phyloP scores from a whole-genome alignment of 2,797 vertebrate genomes.

The Hypotaenidia okinawae region DNA sequence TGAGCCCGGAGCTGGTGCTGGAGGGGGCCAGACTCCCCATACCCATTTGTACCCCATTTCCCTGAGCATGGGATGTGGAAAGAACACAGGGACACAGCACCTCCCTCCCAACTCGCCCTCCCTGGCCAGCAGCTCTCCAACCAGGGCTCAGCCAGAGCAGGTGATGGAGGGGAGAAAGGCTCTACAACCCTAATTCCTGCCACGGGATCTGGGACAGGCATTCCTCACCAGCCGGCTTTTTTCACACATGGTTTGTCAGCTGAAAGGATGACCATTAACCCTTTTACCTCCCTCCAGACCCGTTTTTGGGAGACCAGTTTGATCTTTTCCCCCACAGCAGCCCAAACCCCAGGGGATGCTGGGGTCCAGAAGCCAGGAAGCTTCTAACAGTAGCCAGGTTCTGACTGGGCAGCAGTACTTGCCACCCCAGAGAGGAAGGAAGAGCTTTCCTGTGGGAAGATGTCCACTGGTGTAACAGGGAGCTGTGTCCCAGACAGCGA shows the following conservation, averaged over 20 bases:
- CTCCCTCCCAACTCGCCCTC: background rate
- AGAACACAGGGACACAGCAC: accelerated
- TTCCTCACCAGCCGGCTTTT: background rate
- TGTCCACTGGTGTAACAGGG: background rate
- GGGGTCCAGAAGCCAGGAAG: background rate
- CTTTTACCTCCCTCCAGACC: background rate
- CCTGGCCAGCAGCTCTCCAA: background rate
- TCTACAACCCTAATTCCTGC: slow-evolving; percentile 15
- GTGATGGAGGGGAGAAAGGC: slow-evolving; percentile 18
- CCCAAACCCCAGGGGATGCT: accelerated
- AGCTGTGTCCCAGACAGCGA: background rate
- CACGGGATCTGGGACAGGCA: slow-evolving; percentile 35
- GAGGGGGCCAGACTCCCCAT: background rate
- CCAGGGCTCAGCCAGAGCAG: background rate
- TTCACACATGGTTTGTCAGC: slow-evolving; percentile 26
- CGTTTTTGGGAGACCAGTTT: accelerated
- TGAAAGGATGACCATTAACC: slow-evolving; percentile 14
- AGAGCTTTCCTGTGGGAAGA: background rate
- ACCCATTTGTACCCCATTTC: background rate
- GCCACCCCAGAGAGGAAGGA: background rate
- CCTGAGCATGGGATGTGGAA: background rate
- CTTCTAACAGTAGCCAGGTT: background rate
- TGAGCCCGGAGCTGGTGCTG: background rate
- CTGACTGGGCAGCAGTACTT: accelerated
- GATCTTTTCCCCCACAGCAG: background rate